Evolutionary conservation across 2,113 vertebrate genomes (phyloP).

Genomic region (Hypomesus transpacificus): DNA sequence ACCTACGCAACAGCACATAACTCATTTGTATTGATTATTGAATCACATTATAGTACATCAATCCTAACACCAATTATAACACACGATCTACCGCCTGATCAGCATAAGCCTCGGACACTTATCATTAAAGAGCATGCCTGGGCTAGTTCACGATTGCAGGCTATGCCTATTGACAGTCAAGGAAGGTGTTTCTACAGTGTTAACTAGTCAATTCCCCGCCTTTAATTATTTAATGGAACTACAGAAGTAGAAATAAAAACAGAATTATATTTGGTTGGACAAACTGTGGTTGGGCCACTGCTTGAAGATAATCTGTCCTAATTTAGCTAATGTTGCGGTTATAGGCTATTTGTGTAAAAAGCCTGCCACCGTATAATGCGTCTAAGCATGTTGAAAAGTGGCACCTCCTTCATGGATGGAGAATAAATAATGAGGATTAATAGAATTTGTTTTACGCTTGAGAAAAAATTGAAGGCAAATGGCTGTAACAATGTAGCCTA

Average conservation of each 20-base stretch:
- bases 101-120: constrained; percentile 17
- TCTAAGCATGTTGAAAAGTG: not conserved
- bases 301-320: not conserved
- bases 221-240: not conserved
- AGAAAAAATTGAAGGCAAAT: not conserved
- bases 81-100: not conserved
- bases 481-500: too few species aligned
- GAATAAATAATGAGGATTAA: constrained; percentile 3
- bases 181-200: too few species aligned
- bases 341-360: not conserved
- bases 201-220: not conserved
- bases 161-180: too few species aligned
- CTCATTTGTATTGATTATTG: constrained; percentile 18
- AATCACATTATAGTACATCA: constrained; percentile 10
- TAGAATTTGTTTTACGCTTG: not conserved
- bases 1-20: constrained; percentile 4
- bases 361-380: constrained; percentile 1
- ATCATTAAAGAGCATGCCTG: not conserved
- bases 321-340: not conserved
- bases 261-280: not conserved
- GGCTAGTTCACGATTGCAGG: too few species aligned
- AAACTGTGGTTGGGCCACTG: not conserved
- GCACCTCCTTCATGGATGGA: not conserved
- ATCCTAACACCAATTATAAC: not conserved
- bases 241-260: too few species aligned